Conservation (phyloP, 2,797 vertebrate genomes). For the Channallabes apus region DNA sequence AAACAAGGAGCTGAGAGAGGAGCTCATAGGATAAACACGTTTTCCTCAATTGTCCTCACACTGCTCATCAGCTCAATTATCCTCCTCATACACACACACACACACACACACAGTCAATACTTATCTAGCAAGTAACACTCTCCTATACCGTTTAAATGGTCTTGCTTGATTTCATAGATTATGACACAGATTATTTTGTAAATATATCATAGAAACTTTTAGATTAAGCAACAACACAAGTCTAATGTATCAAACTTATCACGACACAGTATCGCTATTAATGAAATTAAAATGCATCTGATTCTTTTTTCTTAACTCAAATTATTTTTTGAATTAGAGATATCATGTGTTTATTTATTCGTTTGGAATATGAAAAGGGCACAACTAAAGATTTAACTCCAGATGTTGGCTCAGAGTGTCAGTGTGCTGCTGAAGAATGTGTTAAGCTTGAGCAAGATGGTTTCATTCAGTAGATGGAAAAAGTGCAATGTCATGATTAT, state of each 20-base stretch:
- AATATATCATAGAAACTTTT: slow-evolving; percentile 60
- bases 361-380: slow-evolving; percentile 56
- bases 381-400: no score
- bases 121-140: slow-evolving; percentile 54
- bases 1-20: slow-evolving; percentile 96
- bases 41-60: slow-evolving; percentile 48
- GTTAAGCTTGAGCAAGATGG: no score
- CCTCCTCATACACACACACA: slow-evolving; percentile 59
- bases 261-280: neutral
- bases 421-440: no score
- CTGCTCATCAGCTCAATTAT: slow-evolving; percentile 59
- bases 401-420: no score
- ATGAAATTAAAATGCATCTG: slow-evolving; percentile 10
- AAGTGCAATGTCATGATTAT: no score
- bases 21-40: slow-evolving; percentile 84
- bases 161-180: slow-evolving; percentile 88
- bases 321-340: slow-evolving; percentile 43
- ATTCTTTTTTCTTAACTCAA: slow-evolving; percentile 15
- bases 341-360: slow-evolving; percentile 60
- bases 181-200: slow-evolving; percentile 72
- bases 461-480: no score
- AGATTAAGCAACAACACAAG: slow-evolving; percentile 50
- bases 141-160: slow-evolving; percentile 82
- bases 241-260: slow-evolving; percentile 66
- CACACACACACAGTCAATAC: slow-evolving; percentile 44